These are phyloP conservation scores for Pseudochromis fuscus DNA, from an alignment of 2,797 vertebrate genomes.

Conservation along the genomic window DNA sequence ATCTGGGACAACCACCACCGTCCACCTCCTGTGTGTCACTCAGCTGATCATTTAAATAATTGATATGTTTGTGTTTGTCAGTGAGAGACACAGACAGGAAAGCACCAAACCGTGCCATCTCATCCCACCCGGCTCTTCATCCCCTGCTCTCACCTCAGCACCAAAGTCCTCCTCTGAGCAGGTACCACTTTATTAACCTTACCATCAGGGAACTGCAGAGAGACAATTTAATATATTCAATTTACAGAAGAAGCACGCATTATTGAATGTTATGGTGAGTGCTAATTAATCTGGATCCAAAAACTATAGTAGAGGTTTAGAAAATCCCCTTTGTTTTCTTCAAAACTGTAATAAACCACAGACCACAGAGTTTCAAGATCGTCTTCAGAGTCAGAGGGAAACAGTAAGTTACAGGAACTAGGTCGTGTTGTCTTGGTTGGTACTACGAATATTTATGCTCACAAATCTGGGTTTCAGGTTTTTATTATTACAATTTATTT, in stretches of 20 bases:
- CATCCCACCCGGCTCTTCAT: constrained; percentile 43
- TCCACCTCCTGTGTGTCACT: background rate
- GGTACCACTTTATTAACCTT: constrained; percentile 47
- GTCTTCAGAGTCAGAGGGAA: background rate
- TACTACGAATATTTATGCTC: too few relatives aligned
- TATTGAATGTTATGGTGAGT: rapidly evolving
- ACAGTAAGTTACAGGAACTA: background rate
- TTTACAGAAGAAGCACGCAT: too few relatives aligned
- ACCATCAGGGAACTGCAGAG: background rate
- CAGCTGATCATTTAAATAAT: background rate
- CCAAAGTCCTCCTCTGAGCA: constrained; percentile 30
- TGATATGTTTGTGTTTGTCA: constrained; percentile 37
- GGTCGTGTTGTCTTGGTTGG: background rate
- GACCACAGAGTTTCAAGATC: background rate
- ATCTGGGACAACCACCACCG: background rate
- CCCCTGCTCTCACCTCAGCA: constrained; percentile 3
- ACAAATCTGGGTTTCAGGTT: too few relatives aligned
- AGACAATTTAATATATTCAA: too few relatives aligned
- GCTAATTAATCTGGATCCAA: too few relatives aligned
- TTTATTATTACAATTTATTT: background rate
- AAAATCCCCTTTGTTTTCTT: constrained; percentile 6
- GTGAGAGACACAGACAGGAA: constrained; percentile 54
- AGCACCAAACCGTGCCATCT: constrained; percentile 50
- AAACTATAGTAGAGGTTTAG: background rate
- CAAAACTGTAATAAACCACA: background rate